Conservation (phyloP, 1,140 invertebrate species). For the Thaumatotibia leucotreta region DNA sequence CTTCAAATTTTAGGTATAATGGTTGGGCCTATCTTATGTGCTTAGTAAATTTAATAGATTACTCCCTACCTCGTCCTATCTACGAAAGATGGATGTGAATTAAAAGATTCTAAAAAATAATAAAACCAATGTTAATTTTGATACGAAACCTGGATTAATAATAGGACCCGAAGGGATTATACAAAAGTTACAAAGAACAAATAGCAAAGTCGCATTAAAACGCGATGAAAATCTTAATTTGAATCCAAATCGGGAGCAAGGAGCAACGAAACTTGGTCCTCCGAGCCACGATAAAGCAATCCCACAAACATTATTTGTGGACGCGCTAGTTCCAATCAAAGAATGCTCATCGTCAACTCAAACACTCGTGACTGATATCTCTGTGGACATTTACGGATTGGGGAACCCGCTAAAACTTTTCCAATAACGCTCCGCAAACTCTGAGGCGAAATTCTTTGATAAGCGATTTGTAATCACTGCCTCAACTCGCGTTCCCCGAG, state of each 20-base stretch:
- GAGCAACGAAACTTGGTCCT: background rate
- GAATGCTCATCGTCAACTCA: slow-evolving; percentile 31
- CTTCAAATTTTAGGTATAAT: background rate
- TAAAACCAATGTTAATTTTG: no score
- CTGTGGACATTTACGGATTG: slow-evolving; percentile 38
- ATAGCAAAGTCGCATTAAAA: slow-evolving; percentile 1
- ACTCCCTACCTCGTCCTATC: no score
- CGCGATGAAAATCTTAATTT: background rate
- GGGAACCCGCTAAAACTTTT: slow-evolving; percentile 41
- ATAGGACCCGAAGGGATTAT: background rate
- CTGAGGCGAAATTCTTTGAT: slow-evolving; percentile 44
- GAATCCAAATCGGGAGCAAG: background rate
- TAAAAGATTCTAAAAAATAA: no score
- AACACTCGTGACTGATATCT: slow-evolving; percentile 42
- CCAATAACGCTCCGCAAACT: slow-evolving; percentile 56
- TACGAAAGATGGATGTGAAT: no score
- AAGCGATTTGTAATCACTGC: slow-evolving; percentile 64
- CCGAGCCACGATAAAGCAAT: background rate
- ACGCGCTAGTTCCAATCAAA: slow-evolving; percentile 18
- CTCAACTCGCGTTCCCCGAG: slow-evolving; percentile 20
- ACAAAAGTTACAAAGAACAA: background rate
- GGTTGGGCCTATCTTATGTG: no score
- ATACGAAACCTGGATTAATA: background rate
- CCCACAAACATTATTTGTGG: background rate
- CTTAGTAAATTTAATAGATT: no score